Evolutionary conservation across 2,888 invertebrate species (phyloP).

Genomic region (Drosophila prostipennis): DNA sequence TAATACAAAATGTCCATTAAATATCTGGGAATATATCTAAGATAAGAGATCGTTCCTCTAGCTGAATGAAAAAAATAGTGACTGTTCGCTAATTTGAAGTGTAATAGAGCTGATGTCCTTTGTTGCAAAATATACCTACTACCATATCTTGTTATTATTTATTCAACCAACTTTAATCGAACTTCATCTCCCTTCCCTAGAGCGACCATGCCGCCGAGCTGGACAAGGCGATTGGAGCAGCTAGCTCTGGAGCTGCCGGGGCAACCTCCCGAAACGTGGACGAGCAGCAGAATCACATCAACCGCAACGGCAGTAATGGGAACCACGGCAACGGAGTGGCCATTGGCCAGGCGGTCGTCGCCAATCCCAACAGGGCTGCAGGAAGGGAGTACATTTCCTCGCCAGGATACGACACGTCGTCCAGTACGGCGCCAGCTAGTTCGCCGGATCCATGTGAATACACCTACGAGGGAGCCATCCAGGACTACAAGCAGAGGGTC

Average conservation of each 20-base stretch:
- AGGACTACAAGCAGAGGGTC: conserved; percentile 92
- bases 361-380: conserved; percentile 43
- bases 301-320: conserved; percentile 54
- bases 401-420: conserved; percentile 88
- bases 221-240: conserved; percentile 76
- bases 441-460: conserved; percentile 91
- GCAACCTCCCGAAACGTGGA: conserved; percentile 42
- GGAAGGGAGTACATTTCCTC: conserved; percentile 82
- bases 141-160: neutral
- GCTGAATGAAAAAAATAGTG: no score
- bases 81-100: no score
- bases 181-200: conserved; percentile 77
- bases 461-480: conserved; percentile 94
- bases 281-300: conserved; percentile 65
- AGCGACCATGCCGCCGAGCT: conserved; percentile 87
- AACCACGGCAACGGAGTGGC: conserved; percentile 26
- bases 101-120: no score
- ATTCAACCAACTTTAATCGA: neutral
- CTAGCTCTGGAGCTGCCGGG: conserved; percentile 23
- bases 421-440: conserved; percentile 88
- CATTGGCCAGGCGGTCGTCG: conserved; percentile 47
- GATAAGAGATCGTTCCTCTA: no score
- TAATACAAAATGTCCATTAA: no score
- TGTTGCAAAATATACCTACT: neutral
- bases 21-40: no score